These are phyloP conservation scores for Hestina assimilis DNA, from an alignment of 1,140 invertebrate species.

Conservation along the genomic window DNA sequence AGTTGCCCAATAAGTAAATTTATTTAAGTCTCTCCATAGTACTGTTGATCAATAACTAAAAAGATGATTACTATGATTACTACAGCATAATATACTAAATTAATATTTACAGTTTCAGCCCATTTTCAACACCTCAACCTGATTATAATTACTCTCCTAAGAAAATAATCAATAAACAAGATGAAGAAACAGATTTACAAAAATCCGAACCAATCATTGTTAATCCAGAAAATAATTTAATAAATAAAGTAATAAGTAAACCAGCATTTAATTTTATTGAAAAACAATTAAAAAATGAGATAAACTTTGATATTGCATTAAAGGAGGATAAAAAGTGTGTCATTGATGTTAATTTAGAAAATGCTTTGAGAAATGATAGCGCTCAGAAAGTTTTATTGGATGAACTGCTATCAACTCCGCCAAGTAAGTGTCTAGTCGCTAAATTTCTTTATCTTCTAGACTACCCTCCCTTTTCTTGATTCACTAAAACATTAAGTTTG, in stretches of 20 bases:
- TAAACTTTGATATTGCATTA: not conserved
- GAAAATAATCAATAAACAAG: constrained; percentile 21
- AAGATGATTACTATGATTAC: too few species aligned
- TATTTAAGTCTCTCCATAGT: too few species aligned
- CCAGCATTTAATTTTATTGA: not conserved
- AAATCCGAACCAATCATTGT: not conserved
- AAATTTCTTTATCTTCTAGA: not conserved
- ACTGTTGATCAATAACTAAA: too few species aligned
- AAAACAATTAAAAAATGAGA: not conserved
- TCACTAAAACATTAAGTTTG: too few species aligned
- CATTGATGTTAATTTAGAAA: constrained; percentile 60
- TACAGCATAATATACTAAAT: not conserved
- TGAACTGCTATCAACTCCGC: constrained; percentile 48
- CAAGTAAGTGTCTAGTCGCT: constrained; percentile 35
- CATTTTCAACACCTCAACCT: constrained; percentile 50
- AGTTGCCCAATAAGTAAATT: too few species aligned
- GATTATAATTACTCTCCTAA: constrained; percentile 42
- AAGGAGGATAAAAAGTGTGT: constrained; percentile 31
- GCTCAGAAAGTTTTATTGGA: constrained; percentile 47
- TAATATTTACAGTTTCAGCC: constrained; percentile 47
- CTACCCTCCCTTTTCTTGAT: not conserved
- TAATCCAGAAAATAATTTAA: constrained; percentile 1
- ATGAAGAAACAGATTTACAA: constrained; percentile 7
- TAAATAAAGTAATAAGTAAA: constrained; percentile 3
- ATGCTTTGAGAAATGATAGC: constrained; percentile 47